Evolutionary conservation across 2,888 invertebrate genomes (phyloP).

Genomic region (Oscheius onirici): DNA sequence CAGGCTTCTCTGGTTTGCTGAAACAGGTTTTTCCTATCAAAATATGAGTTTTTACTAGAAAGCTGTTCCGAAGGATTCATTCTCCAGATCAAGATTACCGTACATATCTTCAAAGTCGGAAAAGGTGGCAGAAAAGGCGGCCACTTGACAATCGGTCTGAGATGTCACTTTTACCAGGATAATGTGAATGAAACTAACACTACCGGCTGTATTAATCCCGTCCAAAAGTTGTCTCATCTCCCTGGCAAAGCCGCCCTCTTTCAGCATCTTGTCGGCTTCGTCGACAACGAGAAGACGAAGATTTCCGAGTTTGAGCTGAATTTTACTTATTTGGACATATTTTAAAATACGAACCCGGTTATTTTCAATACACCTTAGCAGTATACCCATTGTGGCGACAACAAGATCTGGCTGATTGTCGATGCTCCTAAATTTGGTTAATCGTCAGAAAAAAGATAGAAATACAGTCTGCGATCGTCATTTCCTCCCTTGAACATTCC

Average conservation of each 20-base stretch:
- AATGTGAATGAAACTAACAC: too few species aligned
- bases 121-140: constrained; percentile 30
- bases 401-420: constrained; percentile 16
- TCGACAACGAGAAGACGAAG: constrained; percentile 41
- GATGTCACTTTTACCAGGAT: too few species aligned
- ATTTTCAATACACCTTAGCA: neutral
- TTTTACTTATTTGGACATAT: neutral
- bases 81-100: neutral
- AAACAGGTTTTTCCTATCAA: neutral
- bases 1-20: neutral
- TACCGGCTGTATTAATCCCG: too few species aligned
- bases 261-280: constrained; percentile 50
- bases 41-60: neutral
- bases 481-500: constrained; percentile 15
- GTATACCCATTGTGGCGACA: constrained; percentile 22
- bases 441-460: neutral
- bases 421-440: neutral
- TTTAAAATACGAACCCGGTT: neutral
- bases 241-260: constrained; percentile 33
- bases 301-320: constrained; percentile 28
- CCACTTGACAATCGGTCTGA: constrained; percentile 15
- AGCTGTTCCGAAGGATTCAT: neutral
- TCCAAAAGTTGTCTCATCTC: constrained; percentile 33
- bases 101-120: neutral
- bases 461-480: neutral